Base-by-base conservation (phyloP, 2,888 invertebrate genomes). In the Xylota sylvarum region DNA sequence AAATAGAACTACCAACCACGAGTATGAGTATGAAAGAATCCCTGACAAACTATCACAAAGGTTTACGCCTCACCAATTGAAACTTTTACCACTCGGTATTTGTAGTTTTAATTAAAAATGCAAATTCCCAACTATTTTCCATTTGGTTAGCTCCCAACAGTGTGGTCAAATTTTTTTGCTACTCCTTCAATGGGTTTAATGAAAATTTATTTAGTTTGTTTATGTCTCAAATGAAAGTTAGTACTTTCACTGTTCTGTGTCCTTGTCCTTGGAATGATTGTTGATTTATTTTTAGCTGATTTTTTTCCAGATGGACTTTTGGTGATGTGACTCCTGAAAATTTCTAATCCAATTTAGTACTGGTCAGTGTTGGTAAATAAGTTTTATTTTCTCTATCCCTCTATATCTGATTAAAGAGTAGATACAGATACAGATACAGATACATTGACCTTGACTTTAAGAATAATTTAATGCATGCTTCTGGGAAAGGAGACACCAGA, bases 21-120 rank as follows among this genome's bases (percentile, higher is more conserved):
- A 23, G 23, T 1, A 23, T 23, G 23, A 23, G 23, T 23, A 23
- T 23, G 23, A 23, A 3, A 23, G 23, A 23, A 3, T 23, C 23
- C 23, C 23, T 23, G 23, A 2, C 2, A 3, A 23, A 23, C 23
- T 3, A 23, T 23, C 23, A 23, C 23, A 23, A 23, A 23, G 23
- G 23, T 23, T 23, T 23, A 23, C 52, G n/a, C 4, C 52, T 10
- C 10, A 30, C 4, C n/a, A 30, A 52, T 12, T 30, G 30, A 52
- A 5, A n/a, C 17, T 7, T 35, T 14, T n/a, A 30, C 27, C 52
- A 55, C 56, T 35, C 2, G 35, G 17, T 23, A 19, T 6, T 50
- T 50, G 19, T 50, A 50, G 37, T 58, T 58, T 58, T 58, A 58
- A 58, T 58, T 58, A 58, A 58, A 58, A 35, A 37, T 58, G 19